Conservation (phyloP, 2,113 vertebrate species). For the Menidia beryllina region DNA sequence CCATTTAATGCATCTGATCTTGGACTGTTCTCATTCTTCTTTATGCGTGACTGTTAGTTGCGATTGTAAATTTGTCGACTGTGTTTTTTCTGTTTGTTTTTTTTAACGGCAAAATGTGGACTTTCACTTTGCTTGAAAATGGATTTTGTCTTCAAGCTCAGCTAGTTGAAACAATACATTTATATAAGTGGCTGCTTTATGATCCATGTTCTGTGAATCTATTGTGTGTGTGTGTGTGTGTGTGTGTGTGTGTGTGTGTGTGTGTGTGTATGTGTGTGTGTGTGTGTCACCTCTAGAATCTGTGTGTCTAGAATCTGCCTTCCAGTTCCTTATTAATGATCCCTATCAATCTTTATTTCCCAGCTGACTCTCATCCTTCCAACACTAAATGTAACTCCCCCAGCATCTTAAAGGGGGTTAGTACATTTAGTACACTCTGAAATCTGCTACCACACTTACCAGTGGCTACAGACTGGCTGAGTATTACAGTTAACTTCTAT, state of each 20-base stretch:
- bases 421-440: slow-evolving; percentile 26
- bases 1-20: neutral
- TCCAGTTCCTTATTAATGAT: slow-evolving; percentile 75
- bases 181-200: slow-evolving; percentile 48
- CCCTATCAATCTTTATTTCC: slow-evolving; percentile 73
- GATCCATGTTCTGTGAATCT: slow-evolving; percentile 39
- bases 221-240: slow-evolving; percentile 4
- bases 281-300: slow-evolving; percentile 16
- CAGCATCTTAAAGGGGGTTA: slow-evolving; percentile 19
- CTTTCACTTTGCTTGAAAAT: slow-evolving; percentile 47
- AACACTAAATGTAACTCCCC: slow-evolving; percentile 27
- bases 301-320: slow-evolving; percentile 46
- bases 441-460: slow-evolving; percentile 28
- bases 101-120: slow-evolving; percentile 39
- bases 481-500: slow-evolving; percentile 32
- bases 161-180: slow-evolving; percentile 55
- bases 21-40: slow-evolving; percentile 26
- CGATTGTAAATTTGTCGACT: slow-evolving; percentile 31
- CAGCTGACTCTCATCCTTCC: slow-evolving; percentile 54
- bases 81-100: slow-evolving; percentile 35
- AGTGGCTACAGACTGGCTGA: slow-evolving; percentile 20
- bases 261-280: slow-evolving; percentile 4
- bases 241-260: slow-evolving; percentile 6
- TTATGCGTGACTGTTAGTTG: neutral
- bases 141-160: slow-evolving; percentile 49